Base-by-base conservation (phyloP, 1,140 invertebrate genomes). In the Tyrophagus putrescentiae region DNA sequence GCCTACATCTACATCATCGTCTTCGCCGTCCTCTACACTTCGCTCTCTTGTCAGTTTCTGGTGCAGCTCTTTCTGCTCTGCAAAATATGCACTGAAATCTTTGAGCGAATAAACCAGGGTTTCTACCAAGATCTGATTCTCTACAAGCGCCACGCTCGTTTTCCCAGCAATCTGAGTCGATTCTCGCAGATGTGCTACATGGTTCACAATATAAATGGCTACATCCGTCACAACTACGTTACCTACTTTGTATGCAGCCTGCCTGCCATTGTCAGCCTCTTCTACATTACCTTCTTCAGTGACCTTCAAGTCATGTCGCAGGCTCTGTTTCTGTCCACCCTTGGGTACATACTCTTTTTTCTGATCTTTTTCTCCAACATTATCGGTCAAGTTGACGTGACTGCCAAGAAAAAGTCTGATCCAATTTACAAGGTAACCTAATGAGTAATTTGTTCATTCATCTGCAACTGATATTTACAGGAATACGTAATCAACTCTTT, bases 221-320 rank as follows among this genome's bases (percentile, higher is more conserved):
- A 48, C 45, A 48, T 48, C 31, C 7, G 45, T 18, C 18, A 29
- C 7, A 48, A 48, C 31, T 48, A 48, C 18, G 45, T 48, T 13
- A 48, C 18, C 45, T 48, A 48, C 18, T 48, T 48, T 48, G 45
- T 48, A 29, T 48, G 45, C 31, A 48, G 45, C 31, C 45, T 48
- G 7, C 45, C 45, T 7, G 31, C 31, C 18, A 48, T 48, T 48
- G 45, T 18, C 18, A 18, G 13, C 7, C 45, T 48, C 45, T 7
- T 48, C 21, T 48, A 48, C 31, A 48, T 29, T 9, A 7, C 7
- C 18, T 48, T 48, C 45, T 48, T 48, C 18, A 48, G 45, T 21
- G 21, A 7, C 7, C 18, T 48, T 6, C 23, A 21, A 13, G 7
- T 48, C 7, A 18, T 48, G 45, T 48, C 45, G 7, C 45, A 48